Conservation (phyloP, 1,140 invertebrate species). For the Tetramorium simillimum region DNA sequence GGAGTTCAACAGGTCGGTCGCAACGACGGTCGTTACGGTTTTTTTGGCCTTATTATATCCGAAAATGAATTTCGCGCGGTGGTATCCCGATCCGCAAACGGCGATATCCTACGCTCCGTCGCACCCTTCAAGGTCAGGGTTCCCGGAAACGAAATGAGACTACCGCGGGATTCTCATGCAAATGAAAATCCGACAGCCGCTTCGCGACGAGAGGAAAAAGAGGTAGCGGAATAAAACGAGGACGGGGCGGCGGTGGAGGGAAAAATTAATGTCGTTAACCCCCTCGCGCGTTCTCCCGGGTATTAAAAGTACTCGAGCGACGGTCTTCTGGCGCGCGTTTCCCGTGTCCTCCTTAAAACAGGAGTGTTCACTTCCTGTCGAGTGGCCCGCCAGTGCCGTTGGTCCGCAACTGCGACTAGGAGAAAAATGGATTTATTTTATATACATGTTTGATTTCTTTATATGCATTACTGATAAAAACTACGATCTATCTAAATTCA, state of each 20-base stretch:
- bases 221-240: constrained; percentile 37
- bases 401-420: background rate
- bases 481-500: background rate
- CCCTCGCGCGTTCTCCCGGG: constrained; percentile 71
- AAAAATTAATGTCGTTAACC: constrained; percentile 80
- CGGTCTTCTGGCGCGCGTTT: constrained; percentile 72
- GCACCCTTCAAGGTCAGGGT: constrained; percentile 69
- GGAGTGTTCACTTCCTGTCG: constrained; percentile 35
- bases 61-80: constrained; percentile 53
- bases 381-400: background rate
- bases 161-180: constrained; percentile 70
- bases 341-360: constrained; percentile 73
- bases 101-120: constrained; percentile 34
- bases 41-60: constrained; percentile 47
- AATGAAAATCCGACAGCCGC: constrained; percentile 65
- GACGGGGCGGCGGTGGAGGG: constrained; percentile 58
- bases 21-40: background rate
- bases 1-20: constrained; percentile 63
- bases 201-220: constrained; percentile 60
- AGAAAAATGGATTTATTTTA: background rate
- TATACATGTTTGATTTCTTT: background rate
- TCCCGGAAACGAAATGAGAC: constrained; percentile 63
- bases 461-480: background rate
- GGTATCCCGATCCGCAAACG: constrained; percentile 44
- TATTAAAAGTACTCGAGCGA: constrained; percentile 78